phyloP scores from a whole-genome alignment of 2,797 vertebrate species.

The Loris lydekkerianus region DNA sequence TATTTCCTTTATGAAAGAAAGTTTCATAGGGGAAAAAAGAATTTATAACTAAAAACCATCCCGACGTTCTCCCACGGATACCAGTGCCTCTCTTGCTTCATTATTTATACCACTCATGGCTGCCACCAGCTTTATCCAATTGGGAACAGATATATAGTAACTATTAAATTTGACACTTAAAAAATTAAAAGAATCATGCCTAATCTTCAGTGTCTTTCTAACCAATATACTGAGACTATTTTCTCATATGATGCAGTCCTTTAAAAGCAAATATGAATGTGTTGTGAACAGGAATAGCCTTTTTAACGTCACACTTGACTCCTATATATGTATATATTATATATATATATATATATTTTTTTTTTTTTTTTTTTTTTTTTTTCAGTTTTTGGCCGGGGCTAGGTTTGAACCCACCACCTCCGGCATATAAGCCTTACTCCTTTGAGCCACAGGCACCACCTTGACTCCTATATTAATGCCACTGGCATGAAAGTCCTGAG shows the following conservation, averaged over 20 bases:
- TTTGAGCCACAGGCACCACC: too few species aligned
- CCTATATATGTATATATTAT: not conserved
- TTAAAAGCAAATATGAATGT: not conserved
- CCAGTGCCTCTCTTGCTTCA: not conserved
- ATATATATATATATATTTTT: too few species aligned
- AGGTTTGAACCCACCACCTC: too few species aligned
- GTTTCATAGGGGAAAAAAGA: not conserved
- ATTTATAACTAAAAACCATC: not conserved
- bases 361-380: too few species aligned
- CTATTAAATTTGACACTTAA: not conserved
- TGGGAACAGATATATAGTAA: slow-evolving; percentile 17
- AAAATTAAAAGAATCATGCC: not conserved
- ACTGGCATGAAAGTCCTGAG: not conserved
- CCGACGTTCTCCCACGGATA: not conserved
- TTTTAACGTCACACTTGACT: not conserved
- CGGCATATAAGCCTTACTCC: too few species aligned
- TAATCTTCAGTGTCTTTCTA: not conserved
- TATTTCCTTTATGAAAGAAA: slow-evolving; percentile 33
- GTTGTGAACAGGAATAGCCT: not conserved
- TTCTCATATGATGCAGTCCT: not conserved
- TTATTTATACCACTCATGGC: not conserved
- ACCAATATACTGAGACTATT: not conserved
- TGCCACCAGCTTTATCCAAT: not conserved
- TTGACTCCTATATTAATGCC: not conserved
- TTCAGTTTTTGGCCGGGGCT: too few species aligned